Evolutionary conservation across 2,888 invertebrate species (phyloP).

Genomic region (Volucella bombylans): DNA sequence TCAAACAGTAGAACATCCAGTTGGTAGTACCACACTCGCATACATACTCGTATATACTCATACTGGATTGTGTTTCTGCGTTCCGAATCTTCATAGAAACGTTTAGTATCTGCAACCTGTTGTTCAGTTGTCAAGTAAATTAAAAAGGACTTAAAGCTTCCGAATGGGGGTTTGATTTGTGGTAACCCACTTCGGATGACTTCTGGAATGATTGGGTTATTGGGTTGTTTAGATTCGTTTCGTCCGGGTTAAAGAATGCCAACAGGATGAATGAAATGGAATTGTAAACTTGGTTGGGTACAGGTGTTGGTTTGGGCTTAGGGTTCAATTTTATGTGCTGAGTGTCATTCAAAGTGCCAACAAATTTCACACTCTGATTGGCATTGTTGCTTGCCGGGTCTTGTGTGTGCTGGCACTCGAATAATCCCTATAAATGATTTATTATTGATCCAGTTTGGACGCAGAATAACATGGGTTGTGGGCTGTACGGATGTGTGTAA

Average conservation of each 20-base stretch:
- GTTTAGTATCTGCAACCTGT: constrained; percentile 50
- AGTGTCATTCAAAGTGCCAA: constrained; percentile 39
- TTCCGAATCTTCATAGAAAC: background rate
- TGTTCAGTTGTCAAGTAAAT: constrained; percentile 56
- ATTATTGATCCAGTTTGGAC: constrained; percentile 32
- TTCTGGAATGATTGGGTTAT: too few relatives aligned
- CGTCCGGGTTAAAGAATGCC: background rate
- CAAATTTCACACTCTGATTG: constrained; percentile 55
- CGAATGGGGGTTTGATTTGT: constrained; percentile 62
- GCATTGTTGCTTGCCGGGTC: constrained; percentile 29
- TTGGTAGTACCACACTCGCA: too few relatives aligned
- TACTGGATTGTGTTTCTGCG: background rate
- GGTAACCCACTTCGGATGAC: constrained; percentile 11
- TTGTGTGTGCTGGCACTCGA: background rate
- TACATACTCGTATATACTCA: too few relatives aligned
- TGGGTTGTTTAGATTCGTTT: too few relatives aligned
- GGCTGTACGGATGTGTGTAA: background rate
- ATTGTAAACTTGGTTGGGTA: background rate
- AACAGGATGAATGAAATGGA: too few relatives aligned
- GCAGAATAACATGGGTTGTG: background rate
- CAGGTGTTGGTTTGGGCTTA: constrained; percentile 18
- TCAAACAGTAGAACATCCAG: too few relatives aligned
- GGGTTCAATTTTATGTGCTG: constrained; percentile 31
- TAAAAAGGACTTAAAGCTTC: constrained; percentile 51
- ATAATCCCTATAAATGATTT: constrained; percentile 61